Evolutionary conservation across 2,113 vertebrate genomes (phyloP), one percentile per base, ranked within the genome.

Genomic region (Paralichthys olivaceus): DNA sequence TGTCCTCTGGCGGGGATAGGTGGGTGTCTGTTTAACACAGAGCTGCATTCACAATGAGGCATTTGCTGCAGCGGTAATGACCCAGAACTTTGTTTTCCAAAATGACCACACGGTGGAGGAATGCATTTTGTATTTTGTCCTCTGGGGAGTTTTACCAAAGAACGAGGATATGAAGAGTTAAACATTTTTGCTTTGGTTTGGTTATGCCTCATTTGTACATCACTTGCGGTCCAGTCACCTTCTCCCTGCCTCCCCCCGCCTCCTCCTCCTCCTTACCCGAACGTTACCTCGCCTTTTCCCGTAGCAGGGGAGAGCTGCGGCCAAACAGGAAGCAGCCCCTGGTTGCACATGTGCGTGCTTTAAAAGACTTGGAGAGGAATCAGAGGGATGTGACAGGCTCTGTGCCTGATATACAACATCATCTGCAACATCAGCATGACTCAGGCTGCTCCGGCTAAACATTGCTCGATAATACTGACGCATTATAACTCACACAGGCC

Each of bases 251-350:
- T 9, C 66, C 5, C 57, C 17, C 26, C 15, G 6, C 19, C 19
- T 3, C 56, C n/a, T 9, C 67, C 9, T 49, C 17, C 26, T 32
- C 60, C 14, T 55, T 62, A 55, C 37, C 65, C 69, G n/a, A 77
- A 55, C 54, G 20, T 75, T 75, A 68, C 80, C 66, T 84, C 72
- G 83, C 88, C 84, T 85, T 77, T 92, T 90, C 90, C 92, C 90
- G 88, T 83, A 90, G 84, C 75, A 3, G 78, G 60, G 61, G 43
- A 57, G 56, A 72, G 34, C 68, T 0, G 0, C n/a, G 29, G 88
- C 90, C 89, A 91, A 89, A 89, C 89, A 90, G 92, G 91, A 93
- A 92, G 90, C 89, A 82, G 86, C 81, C 67, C 65, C 55, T 60
- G 28, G 69, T 86, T 73, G 40, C 83, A 89, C 85, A 87, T 89